These are phyloP conservation scores for Pyrgilauda ruficollis DNA, from an alignment of 2,113 vertebrate genomes.

Conservation along the genomic window DNA sequence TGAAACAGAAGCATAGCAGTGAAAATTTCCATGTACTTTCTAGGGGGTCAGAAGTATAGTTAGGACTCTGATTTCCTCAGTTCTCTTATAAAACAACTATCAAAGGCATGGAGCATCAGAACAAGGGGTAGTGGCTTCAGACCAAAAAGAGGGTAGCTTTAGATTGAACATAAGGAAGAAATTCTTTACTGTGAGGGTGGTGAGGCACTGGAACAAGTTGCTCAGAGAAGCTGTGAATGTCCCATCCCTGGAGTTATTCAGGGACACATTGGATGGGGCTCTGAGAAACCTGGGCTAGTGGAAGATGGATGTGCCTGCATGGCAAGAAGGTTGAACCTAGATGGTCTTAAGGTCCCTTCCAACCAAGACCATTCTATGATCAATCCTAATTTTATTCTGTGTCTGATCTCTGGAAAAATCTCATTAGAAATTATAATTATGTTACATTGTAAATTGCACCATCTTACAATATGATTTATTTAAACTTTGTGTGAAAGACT, in stretches of 20 bases:
- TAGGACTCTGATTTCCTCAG: not conserved
- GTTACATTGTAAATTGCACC: not conserved
- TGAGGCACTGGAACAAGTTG: not conserved
- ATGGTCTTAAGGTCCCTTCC: not conserved
- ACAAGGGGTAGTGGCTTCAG: not conserved
- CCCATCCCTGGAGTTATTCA: not conserved
- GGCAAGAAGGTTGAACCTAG: not conserved
- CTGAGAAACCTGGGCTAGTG: not conserved
- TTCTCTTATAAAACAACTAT: not conserved
- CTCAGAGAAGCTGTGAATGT: not conserved
- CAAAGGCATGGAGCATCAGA: not conserved
- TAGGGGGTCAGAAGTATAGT: not conserved
- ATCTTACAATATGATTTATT: not conserved
- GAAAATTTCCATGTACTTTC: not conserved
- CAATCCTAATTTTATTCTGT: not conserved
- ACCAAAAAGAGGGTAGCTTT: not conserved
- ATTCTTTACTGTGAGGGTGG: not conserved
- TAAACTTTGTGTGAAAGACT: conserved; percentile 17
- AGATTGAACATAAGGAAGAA: not conserved
- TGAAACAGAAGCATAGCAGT: not conserved
- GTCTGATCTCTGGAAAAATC: not conserved
- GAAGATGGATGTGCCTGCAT: not conserved
- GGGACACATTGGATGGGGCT: not conserved
- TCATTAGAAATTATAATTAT: not conserved
- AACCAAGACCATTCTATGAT: not conserved